phyloP scores from a whole-genome alignment of 2,797 vertebrate species.

The Thalassophryne amazonica region DNA sequence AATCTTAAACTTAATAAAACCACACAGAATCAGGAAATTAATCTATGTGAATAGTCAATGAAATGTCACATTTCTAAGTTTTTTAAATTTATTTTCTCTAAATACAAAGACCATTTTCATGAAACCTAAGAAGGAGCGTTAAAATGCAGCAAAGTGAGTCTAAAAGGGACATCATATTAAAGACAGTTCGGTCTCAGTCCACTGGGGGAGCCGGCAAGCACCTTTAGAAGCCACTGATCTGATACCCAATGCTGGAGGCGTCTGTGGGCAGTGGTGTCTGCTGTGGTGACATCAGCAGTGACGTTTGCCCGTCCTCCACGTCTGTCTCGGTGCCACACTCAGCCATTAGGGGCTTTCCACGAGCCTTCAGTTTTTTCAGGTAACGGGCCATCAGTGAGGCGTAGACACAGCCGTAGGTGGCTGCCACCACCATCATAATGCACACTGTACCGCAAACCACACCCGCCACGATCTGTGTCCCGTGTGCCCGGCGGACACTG shows the following conservation, averaged over 20 bases:
- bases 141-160: too few species aligned
- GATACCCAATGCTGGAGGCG: constrained; percentile 49
- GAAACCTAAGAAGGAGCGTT: too few species aligned
- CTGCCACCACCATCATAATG: constrained; percentile 96
- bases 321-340: constrained; percentile 66
- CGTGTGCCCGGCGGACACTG: constrained; percentile 89
- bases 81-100: too few species aligned
- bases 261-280: constrained; percentile 34
- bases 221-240: constrained; percentile 73
- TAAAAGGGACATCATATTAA: too few species aligned
- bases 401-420: constrained; percentile 92
- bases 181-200: too few species aligned
- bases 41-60: too few species aligned
- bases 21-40: too few species aligned
- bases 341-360: constrained; percentile 80
- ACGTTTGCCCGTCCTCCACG: constrained; percentile 42
- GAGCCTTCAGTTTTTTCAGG: constrained; percentile 84
- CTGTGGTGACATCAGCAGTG: constrained; percentile 10
- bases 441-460: constrained; percentile 93
- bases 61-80: too few species aligned
- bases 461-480: constrained; percentile 90
- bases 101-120: too few species aligned
- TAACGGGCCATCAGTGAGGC: constrained; percentile 93
- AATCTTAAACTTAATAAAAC: too few species aligned
- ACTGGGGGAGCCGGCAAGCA: too few species aligned